phyloP scores from a whole-genome alignment of 2,797 vertebrate species.

The Champsocephalus esox region DNA sequence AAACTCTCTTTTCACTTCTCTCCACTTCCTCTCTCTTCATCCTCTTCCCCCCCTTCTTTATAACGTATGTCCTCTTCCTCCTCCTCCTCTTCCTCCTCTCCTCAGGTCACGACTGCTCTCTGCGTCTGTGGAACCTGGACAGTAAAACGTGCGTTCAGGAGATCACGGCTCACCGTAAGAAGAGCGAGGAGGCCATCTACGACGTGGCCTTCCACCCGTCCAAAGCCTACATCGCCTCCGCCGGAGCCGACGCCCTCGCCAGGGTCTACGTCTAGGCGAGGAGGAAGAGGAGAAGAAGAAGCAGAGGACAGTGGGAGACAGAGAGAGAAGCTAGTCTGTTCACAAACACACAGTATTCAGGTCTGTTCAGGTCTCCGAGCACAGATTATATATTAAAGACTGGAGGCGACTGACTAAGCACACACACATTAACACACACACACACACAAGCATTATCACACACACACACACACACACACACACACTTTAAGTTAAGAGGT shows the following conservation, averaged over 20 bases:
- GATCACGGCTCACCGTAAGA: constrained; percentile 98
- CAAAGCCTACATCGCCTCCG: constrained; percentile 98
- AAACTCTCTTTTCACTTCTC: background rate
- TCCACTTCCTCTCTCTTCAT: background rate
- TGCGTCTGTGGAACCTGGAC: constrained; percentile 98
- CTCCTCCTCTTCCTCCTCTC: background rate
- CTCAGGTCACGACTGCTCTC: constrained; percentile 97
- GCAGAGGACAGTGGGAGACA: constrained; percentile 46
- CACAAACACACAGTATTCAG: constrained; percentile 50
- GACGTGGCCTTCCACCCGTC: constrained; percentile 99
- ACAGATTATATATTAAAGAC: constrained; percentile 42
- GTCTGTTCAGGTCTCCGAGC: constrained; percentile 64
- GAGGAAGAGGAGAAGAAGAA: background rate
- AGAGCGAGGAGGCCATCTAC: constrained; percentile 98
- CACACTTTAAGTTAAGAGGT: background rate
- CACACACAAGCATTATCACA: constrained; percentile 3
- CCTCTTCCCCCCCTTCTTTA: fast-evolving
- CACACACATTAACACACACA: background rate
- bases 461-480: constrained; percentile 1
- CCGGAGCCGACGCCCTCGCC: constrained; percentile 97
- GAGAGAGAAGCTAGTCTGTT: constrained; percentile 17
- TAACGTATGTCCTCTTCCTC: no score
- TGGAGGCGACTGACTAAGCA: constrained; percentile 14
- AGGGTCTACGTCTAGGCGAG: constrained; percentile 94
- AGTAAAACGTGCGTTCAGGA: constrained; percentile 99